Base-by-base conservation (phyloP, 2,113 vertebrate genomes). In the Nematolebias whitei region DNA sequence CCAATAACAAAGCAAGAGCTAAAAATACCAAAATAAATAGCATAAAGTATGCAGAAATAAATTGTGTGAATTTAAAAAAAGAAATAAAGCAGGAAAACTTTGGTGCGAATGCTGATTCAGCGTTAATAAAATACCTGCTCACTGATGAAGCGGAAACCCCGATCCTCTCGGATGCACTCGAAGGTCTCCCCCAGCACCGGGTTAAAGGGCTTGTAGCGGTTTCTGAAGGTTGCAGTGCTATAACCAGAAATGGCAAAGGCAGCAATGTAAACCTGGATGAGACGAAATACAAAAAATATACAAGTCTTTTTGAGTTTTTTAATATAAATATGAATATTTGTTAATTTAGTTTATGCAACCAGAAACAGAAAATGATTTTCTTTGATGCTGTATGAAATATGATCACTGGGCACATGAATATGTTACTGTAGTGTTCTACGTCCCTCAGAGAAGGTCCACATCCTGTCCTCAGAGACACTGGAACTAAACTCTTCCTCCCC, bases 181-280 rank as follows among this genome's bases (percentile, higher is more conserved):
- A 92, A 98, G 3, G 96, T 98, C 89, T 98, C 96, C 0, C 96
- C 96, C 68, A 98, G 91, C 64, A 98, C 93, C 0, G 96, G 96
- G 88, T 98, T 98, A 78, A 98, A 96, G 50, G 96, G 96, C 64
- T 98, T 98, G 87, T 96, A 96, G 74, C 93, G 93, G 5, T 94
- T 95, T 4, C 96, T 92, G 88, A 94, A 94, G 16, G 91, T 94
- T 0, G 95, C 96, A 32, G 95, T 94, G 48, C 95, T 93, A 16
- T 98, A 98, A 78, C 95, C 95, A 0, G 96, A 98, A 68, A 97
- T 96, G 0, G 96, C 96, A 0, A 98, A 98, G 74, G 94, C 95
- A 0, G 95, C 95, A 0, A 98, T 77, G 24, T 93, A 96, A 39
- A 98, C 89, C 96, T 97, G 88, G 1, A 15, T 32, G 47, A 57